phyloP scores from a whole-genome alignment of 1,140 invertebrate species.

The Caligus rogercresseyi region DNA sequence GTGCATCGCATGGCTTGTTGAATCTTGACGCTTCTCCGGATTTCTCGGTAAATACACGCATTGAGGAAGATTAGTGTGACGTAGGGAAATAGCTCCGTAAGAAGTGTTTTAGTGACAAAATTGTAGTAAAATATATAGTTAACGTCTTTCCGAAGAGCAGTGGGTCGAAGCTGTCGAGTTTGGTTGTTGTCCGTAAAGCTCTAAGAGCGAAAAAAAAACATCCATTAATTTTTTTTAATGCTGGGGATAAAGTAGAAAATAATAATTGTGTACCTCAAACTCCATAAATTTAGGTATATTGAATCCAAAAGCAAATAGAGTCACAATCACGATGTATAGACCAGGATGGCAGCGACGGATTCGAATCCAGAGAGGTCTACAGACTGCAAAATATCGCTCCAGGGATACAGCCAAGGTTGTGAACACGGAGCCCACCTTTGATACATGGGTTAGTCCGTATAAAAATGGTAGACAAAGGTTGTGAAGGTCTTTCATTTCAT shows the following conservation, averaged over 20 bases:
- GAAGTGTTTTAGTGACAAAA: constrained; percentile 11
- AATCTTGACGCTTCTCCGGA: constrained; percentile 9
- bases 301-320: constrained; percentile 14
- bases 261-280: constrained; percentile 12
- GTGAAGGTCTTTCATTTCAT: constrained; percentile 6
- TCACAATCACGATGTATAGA: constrained; percentile 14
- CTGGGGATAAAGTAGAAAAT: no score
- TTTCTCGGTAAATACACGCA: constrained; percentile 10
- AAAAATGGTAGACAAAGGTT: constrained; percentile 2
- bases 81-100: constrained; percentile 11
- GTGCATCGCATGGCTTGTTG: constrained; percentile 11
- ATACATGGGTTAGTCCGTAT: constrained; percentile 11
- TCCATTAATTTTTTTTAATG: no score
- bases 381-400: constrained; percentile 17
- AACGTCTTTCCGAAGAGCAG: background rate
- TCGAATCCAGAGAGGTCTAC: constrained; percentile 16
- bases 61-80: constrained; percentile 8
- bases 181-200: background rate
- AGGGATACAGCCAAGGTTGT: constrained; percentile 9
- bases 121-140: constrained; percentile 15
- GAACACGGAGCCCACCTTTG: constrained; percentile 14
- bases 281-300: constrained; percentile 18
- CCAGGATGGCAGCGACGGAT: constrained; percentile 11
- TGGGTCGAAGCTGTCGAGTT: background rate
- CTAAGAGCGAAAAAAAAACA: constrained; percentile 2